Conservation (phyloP, 2,888 invertebrate species). For the Stictocephala bisonia region DNA sequence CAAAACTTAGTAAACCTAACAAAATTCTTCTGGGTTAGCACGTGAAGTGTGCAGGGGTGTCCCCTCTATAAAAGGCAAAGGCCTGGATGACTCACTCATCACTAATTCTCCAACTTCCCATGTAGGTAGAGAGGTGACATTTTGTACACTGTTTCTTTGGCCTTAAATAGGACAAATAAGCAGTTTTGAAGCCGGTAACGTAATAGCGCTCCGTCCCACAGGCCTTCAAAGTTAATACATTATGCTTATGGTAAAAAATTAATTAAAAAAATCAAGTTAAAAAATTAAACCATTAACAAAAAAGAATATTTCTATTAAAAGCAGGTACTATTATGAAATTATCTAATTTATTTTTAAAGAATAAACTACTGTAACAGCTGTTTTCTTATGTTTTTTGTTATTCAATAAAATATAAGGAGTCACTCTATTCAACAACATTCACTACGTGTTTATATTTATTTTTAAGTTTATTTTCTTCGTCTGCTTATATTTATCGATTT, state of each 20-base stretch:
- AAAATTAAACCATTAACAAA: neutral
- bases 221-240: neutral
- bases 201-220: neutral
- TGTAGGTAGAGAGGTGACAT: neutral
- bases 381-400: no score
- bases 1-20: no score
- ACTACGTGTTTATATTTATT: no score
- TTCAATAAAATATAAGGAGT: no score
- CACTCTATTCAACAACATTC: no score
- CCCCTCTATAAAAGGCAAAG: no score
- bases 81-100: no score
- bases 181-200: neutral
- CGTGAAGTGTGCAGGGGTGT: no score
- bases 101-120: neutral
- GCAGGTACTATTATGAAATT: neutral
- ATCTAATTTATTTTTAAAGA: no score
- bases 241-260: neutral
- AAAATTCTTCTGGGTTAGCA: no score
- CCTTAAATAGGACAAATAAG: constrained; percentile 6
- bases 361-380: no score
- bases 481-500: neutral
- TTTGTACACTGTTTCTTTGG: neutral
- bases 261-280: neutral
- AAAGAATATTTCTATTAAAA: neutral
- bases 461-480: no score